phyloP scores from a whole-genome alignment of 2,113 vertebrate genomes.

The Gasterosteus aculeatus region DNA sequence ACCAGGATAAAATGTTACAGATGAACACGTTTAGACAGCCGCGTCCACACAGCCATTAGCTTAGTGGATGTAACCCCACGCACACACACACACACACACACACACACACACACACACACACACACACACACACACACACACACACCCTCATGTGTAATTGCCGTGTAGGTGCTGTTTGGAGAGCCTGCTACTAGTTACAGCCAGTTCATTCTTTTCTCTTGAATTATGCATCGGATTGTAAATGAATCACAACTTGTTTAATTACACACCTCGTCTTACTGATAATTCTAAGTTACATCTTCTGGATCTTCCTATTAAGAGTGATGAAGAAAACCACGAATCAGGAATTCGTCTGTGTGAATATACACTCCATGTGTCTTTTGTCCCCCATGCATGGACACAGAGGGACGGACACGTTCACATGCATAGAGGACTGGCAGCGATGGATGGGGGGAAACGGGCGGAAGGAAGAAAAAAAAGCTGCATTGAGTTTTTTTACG shows the following conservation, averaged over 20 bases:
- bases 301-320: neutral
- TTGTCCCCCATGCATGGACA: constrained; percentile 45
- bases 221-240: constrained; percentile 58
- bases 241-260: constrained; percentile 60
- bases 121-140: constrained; percentile 41
- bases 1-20: constrained; percentile 73
- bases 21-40: constrained; percentile 71
- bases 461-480: neutral
- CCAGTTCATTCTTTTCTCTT: constrained; percentile 55
- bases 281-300: constrained; percentile 64
- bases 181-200: constrained; percentile 49
- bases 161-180: constrained; percentile 72
- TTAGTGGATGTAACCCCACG: constrained; percentile 9
- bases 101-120: constrained; percentile 48
- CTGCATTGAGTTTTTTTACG: neutral
- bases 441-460: constrained; percentile 16
- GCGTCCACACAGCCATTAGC: constrained; percentile 69
- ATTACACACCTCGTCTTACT: constrained; percentile 54
- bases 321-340: neutral
- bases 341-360: constrained; percentile 1
- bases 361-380: constrained; percentile 18
- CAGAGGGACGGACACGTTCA: neutral
- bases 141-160: constrained; percentile 70
- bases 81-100: constrained; percentile 34
- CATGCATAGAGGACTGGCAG: constrained; percentile 4